Evolutionary conservation across 2,113 vertebrate species (phyloP).

Genomic region (Dissostichus mawsoni): DNA sequence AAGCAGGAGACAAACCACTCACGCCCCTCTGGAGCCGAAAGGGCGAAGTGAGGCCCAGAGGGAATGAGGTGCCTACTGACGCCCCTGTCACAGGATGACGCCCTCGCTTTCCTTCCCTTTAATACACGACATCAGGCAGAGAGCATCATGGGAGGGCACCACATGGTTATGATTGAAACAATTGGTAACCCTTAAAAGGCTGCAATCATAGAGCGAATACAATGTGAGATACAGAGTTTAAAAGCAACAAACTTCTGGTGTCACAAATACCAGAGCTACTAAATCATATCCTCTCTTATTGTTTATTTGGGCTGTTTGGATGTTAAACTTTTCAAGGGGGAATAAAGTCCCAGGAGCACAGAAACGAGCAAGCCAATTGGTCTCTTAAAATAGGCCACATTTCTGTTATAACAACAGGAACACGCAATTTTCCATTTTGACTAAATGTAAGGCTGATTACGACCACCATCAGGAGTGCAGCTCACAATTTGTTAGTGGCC

Average conservation of each 20-base stretch:
- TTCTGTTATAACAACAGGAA: constrained; percentile 64
- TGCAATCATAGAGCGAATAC: constrained; percentile 21
- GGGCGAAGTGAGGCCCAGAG: constrained; percentile 57
- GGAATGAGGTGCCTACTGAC: constrained; percentile 73
- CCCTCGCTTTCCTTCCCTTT: constrained; percentile 65
- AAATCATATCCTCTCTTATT: constrained; percentile 73
- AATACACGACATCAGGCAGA: constrained; percentile 54
- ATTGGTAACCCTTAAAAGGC: background rate
- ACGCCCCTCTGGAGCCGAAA: constrained; percentile 65
- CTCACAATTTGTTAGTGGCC: constrained; percentile 36
- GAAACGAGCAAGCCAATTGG: constrained; percentile 56
- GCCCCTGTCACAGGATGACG: constrained; percentile 66
- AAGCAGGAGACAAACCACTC: constrained; percentile 68
- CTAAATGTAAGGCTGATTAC: constrained; percentile 66
- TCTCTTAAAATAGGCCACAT: constrained; percentile 54
- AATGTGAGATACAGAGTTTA: constrained; percentile 23
- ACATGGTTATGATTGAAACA: constrained; percentile 36
- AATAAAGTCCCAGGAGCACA: constrained; percentile 72
- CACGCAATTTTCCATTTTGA: constrained; percentile 57
- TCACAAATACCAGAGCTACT: constrained; percentile 61
- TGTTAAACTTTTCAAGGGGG: constrained; percentile 71
- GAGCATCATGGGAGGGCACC: constrained; percentile 45
- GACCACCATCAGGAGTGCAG: constrained; percentile 38
- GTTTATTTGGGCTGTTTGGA: constrained; percentile 75
- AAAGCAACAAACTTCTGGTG: constrained; percentile 61